phyloP scores from a whole-genome alignment of 2,113 vertebrate genomes.

The Mola mola region DNA sequence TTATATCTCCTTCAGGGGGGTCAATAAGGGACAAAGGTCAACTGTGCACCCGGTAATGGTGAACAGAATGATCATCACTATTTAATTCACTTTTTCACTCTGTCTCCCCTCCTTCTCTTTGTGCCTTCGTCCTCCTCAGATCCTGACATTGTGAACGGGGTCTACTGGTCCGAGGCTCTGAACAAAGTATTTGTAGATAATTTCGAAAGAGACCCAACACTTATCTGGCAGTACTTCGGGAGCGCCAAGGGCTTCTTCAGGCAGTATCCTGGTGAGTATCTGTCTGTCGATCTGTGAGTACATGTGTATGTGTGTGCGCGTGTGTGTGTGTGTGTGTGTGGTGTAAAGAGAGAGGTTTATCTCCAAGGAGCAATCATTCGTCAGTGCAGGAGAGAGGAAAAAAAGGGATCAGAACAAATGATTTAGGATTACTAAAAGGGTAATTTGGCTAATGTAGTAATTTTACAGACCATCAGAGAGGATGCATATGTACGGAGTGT shows the following conservation, averaged over 20 bases:
- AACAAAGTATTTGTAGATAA: constrained; percentile 99
- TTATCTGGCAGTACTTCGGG: constrained; percentile 99
- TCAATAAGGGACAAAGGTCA: constrained; percentile 71
- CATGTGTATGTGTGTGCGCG: constrained; percentile 5
- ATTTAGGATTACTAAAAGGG: constrained; percentile 74
- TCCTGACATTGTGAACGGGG: constrained; percentile 96
- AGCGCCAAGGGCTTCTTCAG: constrained; percentile 98
- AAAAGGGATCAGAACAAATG: constrained; percentile 65
- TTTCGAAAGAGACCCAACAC: constrained; percentile 94
- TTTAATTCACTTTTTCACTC: constrained; percentile 55
- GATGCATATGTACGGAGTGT: constrained; percentile 63
- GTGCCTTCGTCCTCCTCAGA: constrained; percentile 74
- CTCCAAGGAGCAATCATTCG: constrained; percentile 58
- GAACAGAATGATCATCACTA: constrained; percentile 54
- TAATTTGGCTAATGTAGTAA: constrained; percentile 82
- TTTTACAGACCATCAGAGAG: constrained; percentile 83
- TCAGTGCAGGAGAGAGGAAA: constrained; percentile 32
- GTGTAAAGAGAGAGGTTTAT: constrained; percentile 31
- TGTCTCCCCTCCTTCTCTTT: constrained; percentile 1
- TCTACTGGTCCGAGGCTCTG: constrained; percentile 97
- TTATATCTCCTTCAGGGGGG: constrained; percentile 54
- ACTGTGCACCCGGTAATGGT: constrained; percentile 32
- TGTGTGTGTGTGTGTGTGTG: constrained; percentile 23
- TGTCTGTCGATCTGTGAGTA: not conserved
- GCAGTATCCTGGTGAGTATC: constrained; percentile 93